Conservation (phyloP, 1,140 invertebrate genomes). For the Aleiodes sp. region DNA sequence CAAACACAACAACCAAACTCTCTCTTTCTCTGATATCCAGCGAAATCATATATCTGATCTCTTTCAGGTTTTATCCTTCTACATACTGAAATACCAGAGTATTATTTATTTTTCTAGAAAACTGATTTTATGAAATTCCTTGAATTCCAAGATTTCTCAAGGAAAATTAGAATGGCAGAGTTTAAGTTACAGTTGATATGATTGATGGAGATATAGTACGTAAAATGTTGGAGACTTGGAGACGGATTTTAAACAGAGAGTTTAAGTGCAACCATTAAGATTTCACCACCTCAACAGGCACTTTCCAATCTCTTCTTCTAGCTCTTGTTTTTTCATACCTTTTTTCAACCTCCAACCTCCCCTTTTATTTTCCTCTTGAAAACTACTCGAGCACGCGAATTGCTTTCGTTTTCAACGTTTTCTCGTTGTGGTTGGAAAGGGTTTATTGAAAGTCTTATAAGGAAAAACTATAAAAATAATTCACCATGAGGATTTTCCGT, state of each 20-base stretch:
- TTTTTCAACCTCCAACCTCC: not conserved
- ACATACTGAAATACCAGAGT: not conserved
- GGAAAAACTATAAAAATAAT: not conserved
- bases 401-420: not conserved
- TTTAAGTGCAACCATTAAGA: slow-evolving; percentile 39
- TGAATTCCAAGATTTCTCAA: not conserved
- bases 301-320: slow-evolving; percentile 24
- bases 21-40: not conserved
- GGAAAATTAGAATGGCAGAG: not conserved
- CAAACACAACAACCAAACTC: not conserved
- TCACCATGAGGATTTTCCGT: not conserved
- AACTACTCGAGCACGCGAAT: not conserved
- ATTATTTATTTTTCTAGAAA: no score
- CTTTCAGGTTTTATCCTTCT: not conserved
- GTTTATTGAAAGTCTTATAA: not conserved
- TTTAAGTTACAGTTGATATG: not conserved
- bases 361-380: not conserved
- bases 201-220: not conserved
- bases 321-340: not conserved
- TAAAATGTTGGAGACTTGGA: not conserved
- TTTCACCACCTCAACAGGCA: slow-evolving; percentile 36
- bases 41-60: slow-evolving; percentile 1
- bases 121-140: not conserved
- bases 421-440: not conserved
- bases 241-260: slow-evolving; percentile 27